These are phyloP conservation scores for Solea solea DNA, from an alignment of 2,113 vertebrate genomes.

Conservation along the genomic window DNA sequence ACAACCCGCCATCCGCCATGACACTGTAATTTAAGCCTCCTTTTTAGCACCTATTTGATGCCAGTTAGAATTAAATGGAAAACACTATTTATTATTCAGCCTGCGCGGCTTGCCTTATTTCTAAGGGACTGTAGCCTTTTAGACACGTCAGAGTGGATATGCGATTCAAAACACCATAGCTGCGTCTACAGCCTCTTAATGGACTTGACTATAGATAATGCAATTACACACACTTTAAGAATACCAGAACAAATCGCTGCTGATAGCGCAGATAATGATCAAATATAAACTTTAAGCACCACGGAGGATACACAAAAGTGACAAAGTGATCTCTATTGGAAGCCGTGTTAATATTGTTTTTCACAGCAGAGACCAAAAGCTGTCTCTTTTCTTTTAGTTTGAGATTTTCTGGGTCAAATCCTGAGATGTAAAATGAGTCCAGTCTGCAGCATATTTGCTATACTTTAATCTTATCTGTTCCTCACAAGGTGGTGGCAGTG, in stretches of 20 bases:
- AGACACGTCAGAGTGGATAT: constrained; percentile 31
- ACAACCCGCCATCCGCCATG: constrained; percentile 22
- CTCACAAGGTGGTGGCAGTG: neutral
- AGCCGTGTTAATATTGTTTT: neutral
- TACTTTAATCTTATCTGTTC: constrained; percentile 4
- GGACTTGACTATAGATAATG: constrained; percentile 26
- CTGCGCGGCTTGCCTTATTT: constrained; percentile 36
- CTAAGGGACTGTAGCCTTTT: constrained; percentile 4
- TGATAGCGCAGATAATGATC: neutral
- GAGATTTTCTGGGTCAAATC: neutral
- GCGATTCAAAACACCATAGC: constrained; percentile 27
- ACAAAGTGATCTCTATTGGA: neutral
- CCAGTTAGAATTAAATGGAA: constrained; percentile 54
- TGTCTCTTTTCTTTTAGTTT: too few species aligned
- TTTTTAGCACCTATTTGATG: constrained; percentile 38
- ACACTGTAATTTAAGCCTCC: constrained; percentile 21
- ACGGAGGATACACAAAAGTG: too few species aligned
- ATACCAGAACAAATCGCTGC: neutral
- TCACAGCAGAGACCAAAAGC: too few species aligned
- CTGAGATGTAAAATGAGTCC: neutral
- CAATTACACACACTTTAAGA: constrained; percentile 10
- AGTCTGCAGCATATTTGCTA: neutral
- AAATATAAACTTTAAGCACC: neutral
- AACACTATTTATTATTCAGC: constrained; percentile 38
- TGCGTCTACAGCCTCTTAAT: constrained; percentile 18